A percentile compares a stretch with the other conserved stretches of the same genome.
Conservation (phyloP, 2,888 invertebrate genomes). For the Osmoderma eremita region DNA sequence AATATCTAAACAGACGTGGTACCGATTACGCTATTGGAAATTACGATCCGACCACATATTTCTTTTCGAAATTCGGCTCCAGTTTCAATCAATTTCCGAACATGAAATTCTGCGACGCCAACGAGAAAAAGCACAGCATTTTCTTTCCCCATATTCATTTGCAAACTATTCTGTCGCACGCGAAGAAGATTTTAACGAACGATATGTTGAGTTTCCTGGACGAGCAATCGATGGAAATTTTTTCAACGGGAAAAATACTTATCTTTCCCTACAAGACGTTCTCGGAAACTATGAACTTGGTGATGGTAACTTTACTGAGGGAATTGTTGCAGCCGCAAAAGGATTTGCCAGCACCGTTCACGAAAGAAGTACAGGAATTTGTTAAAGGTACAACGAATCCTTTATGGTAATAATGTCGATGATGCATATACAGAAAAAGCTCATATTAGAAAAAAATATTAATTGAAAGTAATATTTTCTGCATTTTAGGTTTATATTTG, state of each 20-base stretch:
- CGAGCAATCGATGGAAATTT: conserved; percentile 84
- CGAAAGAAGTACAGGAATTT: conserved; percentile 83
- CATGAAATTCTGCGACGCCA: conserved; percentile 79
- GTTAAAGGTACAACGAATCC: conserved; percentile 58
- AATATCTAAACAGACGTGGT: not conserved
- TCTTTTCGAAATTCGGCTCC: conserved; percentile 92
- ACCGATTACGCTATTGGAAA: conserved; percentile 40
- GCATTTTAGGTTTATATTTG: conserved; percentile 81
- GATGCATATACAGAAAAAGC: no score
- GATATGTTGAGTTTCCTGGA: conserved; percentile 82
- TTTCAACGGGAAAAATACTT: conserved; percentile 74
- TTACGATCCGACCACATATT: conserved; percentile 83
- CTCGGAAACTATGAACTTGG: conserved; percentile 93
- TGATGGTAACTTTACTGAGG: conserved; percentile 89
- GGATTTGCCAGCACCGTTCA: conserved; percentile 89
- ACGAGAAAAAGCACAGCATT: conserved; percentile 71
- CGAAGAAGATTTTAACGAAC: conserved; percentile 87
- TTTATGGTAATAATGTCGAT: no score
- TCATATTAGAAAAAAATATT: no score
- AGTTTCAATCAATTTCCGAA: conserved; percentile 91
- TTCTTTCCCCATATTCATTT: conserved; percentile 82
- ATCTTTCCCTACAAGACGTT: conserved; percentile 93
- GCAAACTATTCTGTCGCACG: conserved; percentile 80
- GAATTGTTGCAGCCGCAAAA: conserved; percentile 91
- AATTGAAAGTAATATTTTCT: not conserved